phyloP scores from a whole-genome alignment of 2,797 vertebrate species.

The Myripristis murdjan region DNA sequence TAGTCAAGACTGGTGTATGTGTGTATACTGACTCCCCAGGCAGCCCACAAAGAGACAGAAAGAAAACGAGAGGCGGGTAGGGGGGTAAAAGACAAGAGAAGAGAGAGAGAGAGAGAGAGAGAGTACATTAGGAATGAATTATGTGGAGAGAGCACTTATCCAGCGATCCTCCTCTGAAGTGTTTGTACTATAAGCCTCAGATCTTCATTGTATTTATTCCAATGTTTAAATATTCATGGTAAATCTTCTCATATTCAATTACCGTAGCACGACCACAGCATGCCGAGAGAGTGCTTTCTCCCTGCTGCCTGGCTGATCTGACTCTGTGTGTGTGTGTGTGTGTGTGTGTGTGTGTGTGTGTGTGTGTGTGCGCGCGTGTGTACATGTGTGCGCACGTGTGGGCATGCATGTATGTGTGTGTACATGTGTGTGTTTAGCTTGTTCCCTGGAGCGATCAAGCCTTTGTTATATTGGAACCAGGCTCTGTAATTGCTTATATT shows the following conservation, averaged over 20 bases:
- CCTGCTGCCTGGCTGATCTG: slow-evolving; percentile 76
- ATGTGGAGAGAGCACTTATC: slow-evolving; percentile 83
- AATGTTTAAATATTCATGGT: slow-evolving; percentile 92
- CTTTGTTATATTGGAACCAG: slow-evolving; percentile 91
- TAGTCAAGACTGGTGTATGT: slow-evolving; percentile 54
- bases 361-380: slow-evolving; percentile 18
- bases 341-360: neutral
- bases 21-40: slow-evolving; percentile 55
- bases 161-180: slow-evolving; percentile 81
- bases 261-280: slow-evolving; percentile 80
- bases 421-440: slow-evolving; percentile 75
- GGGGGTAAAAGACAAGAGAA: slow-evolving; percentile 50
- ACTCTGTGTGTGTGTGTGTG: slow-evolving; percentile 45
- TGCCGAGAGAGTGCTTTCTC: slow-evolving; percentile 79
- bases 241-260: slow-evolving; percentile 93
- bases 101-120: slow-evolving; percentile 44
- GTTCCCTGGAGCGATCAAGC: slow-evolving; percentile 87
- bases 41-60: slow-evolving; percentile 46
- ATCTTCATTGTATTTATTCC: slow-evolving; percentile 90
- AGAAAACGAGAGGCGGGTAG: slow-evolving; percentile 25
- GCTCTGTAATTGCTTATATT: slow-evolving; percentile 93
- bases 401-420: slow-evolving; percentile 4
- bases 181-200: slow-evolving; percentile 83
- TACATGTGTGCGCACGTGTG: slow-evolving; percentile 6
- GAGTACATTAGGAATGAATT: slow-evolving; percentile 83